Conservation (phyloP, 2,113 vertebrate species). For the Neodon shergylaensis region DNA sequence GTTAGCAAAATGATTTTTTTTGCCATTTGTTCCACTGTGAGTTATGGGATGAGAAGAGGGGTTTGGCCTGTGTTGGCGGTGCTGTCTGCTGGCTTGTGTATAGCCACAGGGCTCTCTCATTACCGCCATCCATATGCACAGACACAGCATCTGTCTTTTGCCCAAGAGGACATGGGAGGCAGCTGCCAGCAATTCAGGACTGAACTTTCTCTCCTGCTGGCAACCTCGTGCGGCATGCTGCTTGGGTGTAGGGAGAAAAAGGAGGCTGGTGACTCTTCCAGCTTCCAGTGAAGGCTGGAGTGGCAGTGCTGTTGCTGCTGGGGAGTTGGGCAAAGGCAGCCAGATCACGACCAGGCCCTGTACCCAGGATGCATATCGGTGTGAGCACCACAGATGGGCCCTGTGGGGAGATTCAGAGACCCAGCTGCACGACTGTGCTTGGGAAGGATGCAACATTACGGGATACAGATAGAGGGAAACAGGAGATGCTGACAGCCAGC, state of each 20-base stretch:
- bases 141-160: constrained; percentile 59
- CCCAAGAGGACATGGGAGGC: background rate
- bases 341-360: background rate
- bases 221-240: background rate
- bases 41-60: constrained; percentile 46
- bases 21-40: constrained; percentile 62
- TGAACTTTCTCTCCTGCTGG: constrained; percentile 27
- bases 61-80: background rate
- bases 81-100: constrained; percentile 4
- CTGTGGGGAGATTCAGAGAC: background rate
- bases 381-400: background rate
- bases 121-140: constrained; percentile 44
- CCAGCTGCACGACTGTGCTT: background rate
- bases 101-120: constrained; percentile 57
- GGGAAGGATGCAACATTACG: background rate
- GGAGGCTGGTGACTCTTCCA: background rate
- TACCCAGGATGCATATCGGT: too few species aligned
- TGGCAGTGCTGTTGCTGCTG: background rate
- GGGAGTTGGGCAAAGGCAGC: background rate
- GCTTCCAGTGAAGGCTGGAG: background rate
- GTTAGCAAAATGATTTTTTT: constrained; percentile 34
- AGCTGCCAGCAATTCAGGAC: constrained; percentile 42
- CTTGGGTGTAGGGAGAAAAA: background rate
- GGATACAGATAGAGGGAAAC: background rate
- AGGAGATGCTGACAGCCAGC: background rate